These are phyloP conservation scores for Pangasius djambal DNA, from an alignment of 2,797 vertebrate genomes.

Conservation along the genomic window DNA sequence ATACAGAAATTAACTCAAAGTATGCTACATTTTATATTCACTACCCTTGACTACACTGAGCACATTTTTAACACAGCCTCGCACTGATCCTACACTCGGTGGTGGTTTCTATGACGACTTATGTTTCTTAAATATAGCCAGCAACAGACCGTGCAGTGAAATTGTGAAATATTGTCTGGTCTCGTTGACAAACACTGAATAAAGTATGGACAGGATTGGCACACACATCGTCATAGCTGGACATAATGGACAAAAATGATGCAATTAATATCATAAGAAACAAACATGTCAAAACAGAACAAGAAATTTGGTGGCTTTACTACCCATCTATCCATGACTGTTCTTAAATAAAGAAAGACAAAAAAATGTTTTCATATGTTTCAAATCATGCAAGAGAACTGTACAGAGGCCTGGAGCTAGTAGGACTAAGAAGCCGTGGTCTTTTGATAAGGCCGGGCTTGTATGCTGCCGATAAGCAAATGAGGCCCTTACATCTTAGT, in stretches of 20 bases:
- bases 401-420: not conserved
- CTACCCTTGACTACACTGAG: not conserved
- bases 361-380: not conserved
- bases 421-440: not conserved
- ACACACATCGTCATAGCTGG: not conserved
- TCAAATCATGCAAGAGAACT: not conserved
- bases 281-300: not conserved
- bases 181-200: not conserved
- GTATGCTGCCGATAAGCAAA: constrained; percentile 10
- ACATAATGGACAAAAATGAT: not conserved
- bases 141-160: not conserved
- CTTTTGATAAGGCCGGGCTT: constrained; percentile 21
- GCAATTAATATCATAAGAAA: not conserved
- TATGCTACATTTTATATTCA: not conserved
- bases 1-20: not conserved
- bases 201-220: not conserved
- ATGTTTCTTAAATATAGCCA: not conserved
- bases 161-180: not conserved
- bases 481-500: not conserved
- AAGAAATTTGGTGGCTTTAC: no score
- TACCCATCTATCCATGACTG: no score
- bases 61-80: not conserved
- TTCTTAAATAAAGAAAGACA: not conserved
- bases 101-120: constrained; percentile 20
- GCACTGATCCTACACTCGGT: not conserved